These are phyloP conservation scores for Thaumatotibia leucotreta DNA, from an alignment of 1,140 invertebrate genomes.

Conservation along the genomic window DNA sequence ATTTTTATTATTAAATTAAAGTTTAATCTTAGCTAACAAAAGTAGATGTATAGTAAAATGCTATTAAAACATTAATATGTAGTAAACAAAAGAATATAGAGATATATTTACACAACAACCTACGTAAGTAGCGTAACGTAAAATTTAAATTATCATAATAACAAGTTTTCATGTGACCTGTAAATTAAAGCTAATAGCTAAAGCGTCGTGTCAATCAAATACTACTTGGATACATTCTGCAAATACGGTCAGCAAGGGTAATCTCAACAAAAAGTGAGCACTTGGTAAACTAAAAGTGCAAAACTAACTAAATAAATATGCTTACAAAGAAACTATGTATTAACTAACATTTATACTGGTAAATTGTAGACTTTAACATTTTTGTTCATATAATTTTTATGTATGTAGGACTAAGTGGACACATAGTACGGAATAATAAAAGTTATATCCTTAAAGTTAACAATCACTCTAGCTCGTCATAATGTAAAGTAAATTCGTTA, in stretches of 20 bases:
- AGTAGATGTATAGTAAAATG: slow-evolving; percentile 33
- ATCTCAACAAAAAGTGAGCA: neutral
- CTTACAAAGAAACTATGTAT: slow-evolving; percentile 1
- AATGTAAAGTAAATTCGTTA: slow-evolving; percentile 1
- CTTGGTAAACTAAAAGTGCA: slow-evolving; percentile 1
- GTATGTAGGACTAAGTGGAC: slow-evolving; percentile 11
- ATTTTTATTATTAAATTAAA: slow-evolving; percentile 28
- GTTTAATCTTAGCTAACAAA: slow-evolving; percentile 31
- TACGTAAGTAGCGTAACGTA: slow-evolving; percentile 49
- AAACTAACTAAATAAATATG: slow-evolving; percentile 12
- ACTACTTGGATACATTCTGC: slow-evolving; percentile 2
- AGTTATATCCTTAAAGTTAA: slow-evolving; percentile 14
- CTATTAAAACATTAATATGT: slow-evolving; percentile 43
- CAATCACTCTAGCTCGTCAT: slow-evolving; percentile 6
- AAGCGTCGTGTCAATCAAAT: slow-evolving; percentile 31
- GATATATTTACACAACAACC: slow-evolving; percentile 68
- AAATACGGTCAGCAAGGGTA: neutral
- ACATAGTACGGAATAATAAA: slow-evolving; percentile 12
- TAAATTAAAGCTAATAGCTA: slow-evolving; percentile 54
- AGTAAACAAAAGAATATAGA: slow-evolving; percentile 41
- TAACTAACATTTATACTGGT: slow-evolving; percentile 11
- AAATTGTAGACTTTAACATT: slow-evolving; percentile 2
- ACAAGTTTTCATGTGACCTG: slow-evolving; percentile 48
- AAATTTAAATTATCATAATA: slow-evolving; percentile 55
- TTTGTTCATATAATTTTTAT: slow-evolving; percentile 5